Conservation (phyloP, 2,797 vertebrate species). For the Schizopygopsis pylzovi region DNA sequence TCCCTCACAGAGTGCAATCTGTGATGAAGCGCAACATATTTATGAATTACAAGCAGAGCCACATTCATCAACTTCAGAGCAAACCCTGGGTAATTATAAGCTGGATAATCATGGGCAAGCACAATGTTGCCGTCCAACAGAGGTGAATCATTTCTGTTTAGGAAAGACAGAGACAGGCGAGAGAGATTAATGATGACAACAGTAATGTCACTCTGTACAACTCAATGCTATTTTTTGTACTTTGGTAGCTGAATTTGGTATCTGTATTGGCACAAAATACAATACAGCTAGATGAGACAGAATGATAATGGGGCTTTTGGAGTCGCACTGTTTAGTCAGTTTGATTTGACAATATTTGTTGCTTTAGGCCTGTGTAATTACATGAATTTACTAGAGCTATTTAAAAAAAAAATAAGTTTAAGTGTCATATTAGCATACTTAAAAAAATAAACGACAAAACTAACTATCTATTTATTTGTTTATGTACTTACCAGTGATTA, state of each 20-base stretch:
- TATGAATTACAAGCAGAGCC: slow-evolving; percentile 69
- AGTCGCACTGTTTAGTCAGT: background rate
- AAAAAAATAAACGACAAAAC: too few species aligned
- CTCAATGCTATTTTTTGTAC: slow-evolving; percentile 48
- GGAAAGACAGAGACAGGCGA: slow-evolving; percentile 61
- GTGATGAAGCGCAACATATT: slow-evolving; percentile 79
- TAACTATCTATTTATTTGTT: too few species aligned
- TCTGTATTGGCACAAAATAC: background rate
- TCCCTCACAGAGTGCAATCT: slow-evolving; percentile 63
- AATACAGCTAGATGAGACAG: background rate
- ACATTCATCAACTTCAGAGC: slow-evolving; percentile 79
- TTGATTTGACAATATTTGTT: background rate
- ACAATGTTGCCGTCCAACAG: slow-evolving; percentile 47
- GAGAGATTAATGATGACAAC: slow-evolving; percentile 80
- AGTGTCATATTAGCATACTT: too few species aligned
- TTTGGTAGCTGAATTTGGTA: background rate
- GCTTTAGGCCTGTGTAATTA: background rate
- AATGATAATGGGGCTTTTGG: background rate
- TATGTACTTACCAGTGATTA: too few species aligned
- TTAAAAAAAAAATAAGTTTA: background rate
- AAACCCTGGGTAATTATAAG: slow-evolving; percentile 76
- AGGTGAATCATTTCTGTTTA: slow-evolving; percentile 75
- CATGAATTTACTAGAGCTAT: background rate
- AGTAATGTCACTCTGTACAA: slow-evolving; percentile 76
- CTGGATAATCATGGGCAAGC: slow-evolving; percentile 76